These are phyloP conservation scores for Paraplagusia blochii DNA, from an alignment of 2,113 vertebrate genomes.

Conservation along the genomic window DNA sequence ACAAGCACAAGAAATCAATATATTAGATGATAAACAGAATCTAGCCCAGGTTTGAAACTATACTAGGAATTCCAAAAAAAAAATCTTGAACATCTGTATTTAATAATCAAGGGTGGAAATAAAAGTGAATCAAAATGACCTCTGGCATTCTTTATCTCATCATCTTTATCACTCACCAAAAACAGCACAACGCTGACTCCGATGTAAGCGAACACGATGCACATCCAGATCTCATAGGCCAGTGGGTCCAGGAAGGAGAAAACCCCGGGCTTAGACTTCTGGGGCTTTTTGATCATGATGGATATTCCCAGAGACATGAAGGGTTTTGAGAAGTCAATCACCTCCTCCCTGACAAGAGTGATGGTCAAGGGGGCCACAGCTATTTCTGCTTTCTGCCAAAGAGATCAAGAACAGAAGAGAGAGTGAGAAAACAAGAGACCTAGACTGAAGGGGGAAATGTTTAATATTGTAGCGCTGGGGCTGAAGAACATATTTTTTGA, in stretches of 20 bases:
- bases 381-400: slow-evolving; percentile 94
- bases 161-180: slow-evolving; percentile 77
- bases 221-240: slow-evolving; percentile 99
- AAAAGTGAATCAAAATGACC: background rate
- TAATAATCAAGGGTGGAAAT: no score
- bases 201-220: slow-evolving; percentile 99
- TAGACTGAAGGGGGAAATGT: background rate
- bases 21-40: no score
- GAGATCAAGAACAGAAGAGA: background rate
- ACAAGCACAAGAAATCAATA: no score
- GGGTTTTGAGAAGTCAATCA: slow-evolving; percentile 99
- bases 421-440: background rate
- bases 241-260: slow-evolving; percentile 99
- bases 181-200: slow-evolving; percentile 99
- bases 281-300: slow-evolving; percentile 99
- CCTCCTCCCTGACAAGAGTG: slow-evolving; percentile 96
- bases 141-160: background rate
- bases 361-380: slow-evolving; percentile 97
- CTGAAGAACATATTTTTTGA: slow-evolving; percentile 1
- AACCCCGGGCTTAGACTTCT: slow-evolving; percentile 98
- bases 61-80: background rate
- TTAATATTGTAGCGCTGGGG: background rate
- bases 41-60: no score
- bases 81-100: no score
- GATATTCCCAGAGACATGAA: slow-evolving; percentile 99